These are phyloP conservation scores for Notarius quadriscutis DNA, from an alignment of 2,113 vertebrate genomes.

Conservation along the genomic window DNA sequence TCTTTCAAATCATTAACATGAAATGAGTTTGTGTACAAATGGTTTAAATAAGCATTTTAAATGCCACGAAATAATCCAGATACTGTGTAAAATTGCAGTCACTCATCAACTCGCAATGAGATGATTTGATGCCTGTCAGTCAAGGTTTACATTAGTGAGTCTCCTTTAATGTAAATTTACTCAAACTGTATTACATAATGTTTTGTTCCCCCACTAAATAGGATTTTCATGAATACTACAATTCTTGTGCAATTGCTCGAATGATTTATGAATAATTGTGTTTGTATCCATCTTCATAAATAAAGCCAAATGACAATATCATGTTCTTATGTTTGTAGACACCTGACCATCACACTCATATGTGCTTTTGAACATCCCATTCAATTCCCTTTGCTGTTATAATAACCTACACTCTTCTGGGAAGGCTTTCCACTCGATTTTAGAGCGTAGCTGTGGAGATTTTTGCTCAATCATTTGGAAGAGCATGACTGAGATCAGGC, in stretches of 20 bases:
- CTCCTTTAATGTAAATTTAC: neutral
- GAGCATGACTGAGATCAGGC: neutral
- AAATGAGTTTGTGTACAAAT: neutral
- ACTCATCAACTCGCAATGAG: neutral
- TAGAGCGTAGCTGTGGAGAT: neutral
- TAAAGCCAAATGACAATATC: neutral
- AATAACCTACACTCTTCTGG: neutral
- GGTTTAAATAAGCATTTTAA: neutral
- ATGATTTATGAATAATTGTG: too few relatives aligned
- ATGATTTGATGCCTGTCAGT: neutral
- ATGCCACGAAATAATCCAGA: neutral
- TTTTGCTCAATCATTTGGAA: neutral
- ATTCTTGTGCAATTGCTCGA: too few relatives aligned
- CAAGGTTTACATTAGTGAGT: neutral
- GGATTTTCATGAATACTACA: too few relatives aligned
- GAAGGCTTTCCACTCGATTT: neutral
- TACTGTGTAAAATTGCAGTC: neutral
- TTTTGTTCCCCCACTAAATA: too few relatives aligned
- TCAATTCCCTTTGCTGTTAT: neutral
- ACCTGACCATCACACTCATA: neutral
- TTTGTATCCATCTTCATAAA: too few relatives aligned
- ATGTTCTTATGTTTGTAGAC: neutral
- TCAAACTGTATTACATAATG: too few relatives aligned
- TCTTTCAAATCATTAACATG: neutral
- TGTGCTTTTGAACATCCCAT: neutral